A percentile compares a stretch with the other conserved stretches of the same genome.
These are phyloP conservation scores for Carpatolechia fugitivella DNA, from an alignment of 2,888 invertebrate genomes.

Conservation along the genomic window DNA sequence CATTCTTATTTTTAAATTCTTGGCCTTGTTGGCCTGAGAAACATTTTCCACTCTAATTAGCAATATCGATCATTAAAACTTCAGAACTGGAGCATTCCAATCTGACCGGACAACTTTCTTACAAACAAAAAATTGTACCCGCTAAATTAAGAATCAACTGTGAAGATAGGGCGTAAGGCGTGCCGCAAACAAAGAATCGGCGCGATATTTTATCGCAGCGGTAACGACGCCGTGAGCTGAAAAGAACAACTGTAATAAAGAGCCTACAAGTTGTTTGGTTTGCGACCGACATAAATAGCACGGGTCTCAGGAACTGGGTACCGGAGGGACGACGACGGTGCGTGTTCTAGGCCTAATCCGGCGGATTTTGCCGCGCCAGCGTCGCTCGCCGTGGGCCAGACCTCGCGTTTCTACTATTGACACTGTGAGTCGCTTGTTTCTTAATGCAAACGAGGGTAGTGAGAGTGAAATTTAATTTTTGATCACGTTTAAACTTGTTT, in stretches of 20 bases:
- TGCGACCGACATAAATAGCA: constrained; percentile 71
- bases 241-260: constrained; percentile 78
- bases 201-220: constrained; percentile 65
- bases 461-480: background rate
- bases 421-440: constrained; percentile 28
- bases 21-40: no score
- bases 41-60: no score
- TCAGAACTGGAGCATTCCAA: background rate
- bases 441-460: background rate
- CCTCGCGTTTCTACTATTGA: constrained; percentile 60
- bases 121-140: constrained; percentile 23
- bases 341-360: constrained; percentile 72
- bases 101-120: background rate
- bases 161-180: constrained; percentile 35
- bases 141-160: constrained; percentile 32
- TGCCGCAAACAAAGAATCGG: constrained; percentile 53
- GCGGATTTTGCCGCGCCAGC: constrained; percentile 56
- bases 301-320: constrained; percentile 38
- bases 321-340: constrained; percentile 47
- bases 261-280: constrained; percentile 76
- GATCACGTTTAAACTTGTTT: no score
- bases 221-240: constrained; percentile 67
- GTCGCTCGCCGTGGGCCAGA: constrained; percentile 38
- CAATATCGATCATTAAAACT: no score
- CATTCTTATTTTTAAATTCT: no score